phyloP scores from a whole-genome alignment of 2,888 invertebrate species.

The Brenthis ino region DNA sequence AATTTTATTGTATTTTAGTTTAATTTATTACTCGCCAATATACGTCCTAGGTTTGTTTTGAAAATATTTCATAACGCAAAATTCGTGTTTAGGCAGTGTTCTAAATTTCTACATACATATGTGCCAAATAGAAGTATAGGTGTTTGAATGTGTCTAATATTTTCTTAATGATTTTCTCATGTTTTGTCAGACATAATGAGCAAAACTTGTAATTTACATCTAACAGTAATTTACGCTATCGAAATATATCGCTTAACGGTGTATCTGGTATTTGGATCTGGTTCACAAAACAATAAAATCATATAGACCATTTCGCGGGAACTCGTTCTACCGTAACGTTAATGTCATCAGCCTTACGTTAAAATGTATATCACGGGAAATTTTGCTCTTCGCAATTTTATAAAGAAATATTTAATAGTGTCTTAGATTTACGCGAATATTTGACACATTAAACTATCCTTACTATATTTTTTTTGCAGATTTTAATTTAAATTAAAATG shows the following conservation, averaged over 20 bases:
- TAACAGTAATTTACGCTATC: constrained; percentile 63
- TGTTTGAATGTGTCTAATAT: neutral
- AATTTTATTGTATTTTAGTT: neutral
- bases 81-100: neutral
- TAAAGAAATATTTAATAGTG: too few relatives aligned
- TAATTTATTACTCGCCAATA: neutral
- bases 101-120: neutral
- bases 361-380: neutral
- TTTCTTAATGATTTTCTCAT: neutral
- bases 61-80: neutral
- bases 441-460: too few relatives aligned
- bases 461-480: too few relatives aligned
- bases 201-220: constrained; percentile 52
- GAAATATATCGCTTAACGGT: constrained; percentile 74
- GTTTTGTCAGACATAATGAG: constrained; percentile 36
- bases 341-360: constrained; percentile 51
- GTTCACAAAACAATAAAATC: constrained; percentile 75
- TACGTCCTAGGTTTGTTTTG: constrained; percentile 7
- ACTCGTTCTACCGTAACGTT: constrained; percentile 57
- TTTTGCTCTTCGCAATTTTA: neutral
- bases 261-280: constrained; percentile 68
- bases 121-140: too few relatives aligned
- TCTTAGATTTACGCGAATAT: too few relatives aligned
- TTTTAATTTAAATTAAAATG: too few relatives aligned
- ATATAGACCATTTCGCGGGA: constrained; percentile 52